A percentile compares a stretch with the other conserved stretches of the same genome.
These are phyloP conservation scores for Branchipolynoe longqiensis DNA, from an alignment of 2,888 invertebrate genomes.

Conservation along the genomic window DNA sequence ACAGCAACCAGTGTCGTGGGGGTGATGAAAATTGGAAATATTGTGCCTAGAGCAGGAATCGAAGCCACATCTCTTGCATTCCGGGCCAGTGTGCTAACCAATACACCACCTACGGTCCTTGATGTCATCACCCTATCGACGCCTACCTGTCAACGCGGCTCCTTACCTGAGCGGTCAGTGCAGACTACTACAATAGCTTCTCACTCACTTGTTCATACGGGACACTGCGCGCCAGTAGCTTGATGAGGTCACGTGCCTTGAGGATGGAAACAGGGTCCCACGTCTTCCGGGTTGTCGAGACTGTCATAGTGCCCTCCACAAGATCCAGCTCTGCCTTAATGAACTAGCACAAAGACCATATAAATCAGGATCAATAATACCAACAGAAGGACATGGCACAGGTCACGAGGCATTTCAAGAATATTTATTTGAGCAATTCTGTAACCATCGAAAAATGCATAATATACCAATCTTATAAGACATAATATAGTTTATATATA, in stretches of 20 bases:
- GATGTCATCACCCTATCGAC: no score
- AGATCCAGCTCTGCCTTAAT: slow-evolving; percentile 94
- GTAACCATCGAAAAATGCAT: background rate
- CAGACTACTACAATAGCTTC: no score
- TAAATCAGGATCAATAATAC: no score
- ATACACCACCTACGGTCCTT: no score
- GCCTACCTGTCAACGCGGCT: no score
- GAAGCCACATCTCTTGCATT: no score
- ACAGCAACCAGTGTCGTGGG: no score
- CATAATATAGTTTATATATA: background rate
- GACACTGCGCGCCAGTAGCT: slow-evolving; percentile 95
- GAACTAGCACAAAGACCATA: no score
- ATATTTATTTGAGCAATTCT: background rate
- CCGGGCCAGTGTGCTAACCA: no score
- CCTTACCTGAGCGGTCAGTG: no score
- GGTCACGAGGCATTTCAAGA: background rate
- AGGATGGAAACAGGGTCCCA: slow-evolving; percentile 99
- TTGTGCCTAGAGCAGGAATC: no score
- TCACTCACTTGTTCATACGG: slow-evolving; percentile 94
- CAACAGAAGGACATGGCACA: background rate
- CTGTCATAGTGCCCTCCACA: slow-evolving; percentile 96
- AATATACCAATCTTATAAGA: background rate
- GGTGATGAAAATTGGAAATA: no score
- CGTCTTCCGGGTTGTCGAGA: slow-evolving; percentile 95
- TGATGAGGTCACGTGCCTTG: slow-evolving; percentile 97